These are phyloP conservation scores for Holacanthella duospinosa DNA, from an alignment of 2,888 invertebrate species.

Conservation along the genomic window DNA sequence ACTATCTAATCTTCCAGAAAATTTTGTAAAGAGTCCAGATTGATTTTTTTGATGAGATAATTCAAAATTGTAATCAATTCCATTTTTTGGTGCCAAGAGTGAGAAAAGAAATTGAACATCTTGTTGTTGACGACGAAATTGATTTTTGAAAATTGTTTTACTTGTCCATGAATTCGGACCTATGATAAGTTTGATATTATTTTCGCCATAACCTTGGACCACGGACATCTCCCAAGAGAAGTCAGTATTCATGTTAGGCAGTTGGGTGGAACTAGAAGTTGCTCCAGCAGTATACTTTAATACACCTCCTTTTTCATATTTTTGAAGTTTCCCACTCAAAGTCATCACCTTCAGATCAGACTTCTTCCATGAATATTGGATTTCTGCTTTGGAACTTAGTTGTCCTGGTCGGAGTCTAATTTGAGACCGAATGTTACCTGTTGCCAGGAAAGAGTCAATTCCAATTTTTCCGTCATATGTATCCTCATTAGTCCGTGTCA, in stretches of 20 bases:
- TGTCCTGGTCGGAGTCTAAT: conserved; percentile 30
- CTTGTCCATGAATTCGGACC: conserved; percentile 38
- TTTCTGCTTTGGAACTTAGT: conserved; percentile 37
- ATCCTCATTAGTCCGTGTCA: conserved; percentile 33
- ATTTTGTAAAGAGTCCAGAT: conserved; percentile 22
- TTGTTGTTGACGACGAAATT: conserved; percentile 24
- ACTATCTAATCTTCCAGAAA: conserved; percentile 17
- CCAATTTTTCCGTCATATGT: conserved; percentile 29
- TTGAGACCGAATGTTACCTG: conserved; percentile 34
- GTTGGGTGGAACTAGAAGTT: conserved; percentile 27
- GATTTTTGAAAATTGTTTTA: conserved; percentile 37
- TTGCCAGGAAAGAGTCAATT: conserved; percentile 37
- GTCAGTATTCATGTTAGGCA: conserved; percentile 37
- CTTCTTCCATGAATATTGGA: conserved; percentile 37
- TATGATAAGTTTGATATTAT: conserved; percentile 32
- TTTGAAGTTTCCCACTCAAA: conserved; percentile 36
- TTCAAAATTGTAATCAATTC: conserved; percentile 37
- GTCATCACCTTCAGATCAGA: conserved; percentile 33
- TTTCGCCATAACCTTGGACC: conserved; percentile 38
- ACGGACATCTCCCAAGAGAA: conserved; percentile 38
- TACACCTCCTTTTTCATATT: conserved; percentile 34
- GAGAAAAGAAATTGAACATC: conserved; percentile 34
- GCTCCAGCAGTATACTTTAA: conserved; percentile 27
- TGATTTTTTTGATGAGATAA: conserved; percentile 20
- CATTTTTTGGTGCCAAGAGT: conserved; percentile 31